Evolutionary conservation across 1,140 invertebrate genomes (phyloP).

Genomic region (Triops longicaudatus): DNA sequence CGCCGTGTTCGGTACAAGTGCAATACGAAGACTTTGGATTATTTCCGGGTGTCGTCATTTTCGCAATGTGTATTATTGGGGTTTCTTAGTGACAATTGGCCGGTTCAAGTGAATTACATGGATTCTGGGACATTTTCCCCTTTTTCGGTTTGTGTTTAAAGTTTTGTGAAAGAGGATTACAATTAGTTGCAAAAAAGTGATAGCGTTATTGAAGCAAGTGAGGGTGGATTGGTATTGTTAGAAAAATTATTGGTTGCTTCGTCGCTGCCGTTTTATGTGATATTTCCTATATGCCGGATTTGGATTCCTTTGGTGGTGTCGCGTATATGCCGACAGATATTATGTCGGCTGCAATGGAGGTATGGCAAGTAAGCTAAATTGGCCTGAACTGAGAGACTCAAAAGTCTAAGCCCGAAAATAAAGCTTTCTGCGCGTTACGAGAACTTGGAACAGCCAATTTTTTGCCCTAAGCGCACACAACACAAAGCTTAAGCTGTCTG

Average conservation of each 20-base stretch:
- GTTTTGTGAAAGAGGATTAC: no score
- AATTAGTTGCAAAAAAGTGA: no score
- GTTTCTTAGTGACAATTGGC: no score
- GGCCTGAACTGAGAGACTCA: background rate
- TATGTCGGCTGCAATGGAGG: slow-evolving; percentile 29
- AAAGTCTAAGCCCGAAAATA: background rate
- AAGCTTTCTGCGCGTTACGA: background rate
- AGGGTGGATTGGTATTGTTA: background rate
- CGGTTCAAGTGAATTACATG: no score
- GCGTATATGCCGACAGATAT: slow-evolving; percentile 29
- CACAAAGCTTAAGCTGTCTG: no score
- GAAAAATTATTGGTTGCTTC: background rate
- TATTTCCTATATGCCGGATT: slow-evolving; percentile 27
- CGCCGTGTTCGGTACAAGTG: no score
- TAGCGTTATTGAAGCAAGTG: background rate
- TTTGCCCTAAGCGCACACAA: background rate
- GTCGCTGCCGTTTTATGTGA: slow-evolving; percentile 10
- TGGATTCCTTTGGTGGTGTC: slow-evolving; percentile 27
- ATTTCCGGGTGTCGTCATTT: no score
- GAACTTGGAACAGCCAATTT: background rate
- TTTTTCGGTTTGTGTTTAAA: no score
- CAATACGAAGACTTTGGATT: no score
- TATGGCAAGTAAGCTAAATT: slow-evolving; percentile 20
- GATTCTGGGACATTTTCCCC: no score
- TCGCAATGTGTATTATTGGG: no score